Percentiles rank a stretch among this genome's conserved stretches.
These are phyloP conservation scores for Ptychochromis oligacanthus DNA, from an alignment of 2,113 vertebrate genomes.

Conservation along the genomic window DNA sequence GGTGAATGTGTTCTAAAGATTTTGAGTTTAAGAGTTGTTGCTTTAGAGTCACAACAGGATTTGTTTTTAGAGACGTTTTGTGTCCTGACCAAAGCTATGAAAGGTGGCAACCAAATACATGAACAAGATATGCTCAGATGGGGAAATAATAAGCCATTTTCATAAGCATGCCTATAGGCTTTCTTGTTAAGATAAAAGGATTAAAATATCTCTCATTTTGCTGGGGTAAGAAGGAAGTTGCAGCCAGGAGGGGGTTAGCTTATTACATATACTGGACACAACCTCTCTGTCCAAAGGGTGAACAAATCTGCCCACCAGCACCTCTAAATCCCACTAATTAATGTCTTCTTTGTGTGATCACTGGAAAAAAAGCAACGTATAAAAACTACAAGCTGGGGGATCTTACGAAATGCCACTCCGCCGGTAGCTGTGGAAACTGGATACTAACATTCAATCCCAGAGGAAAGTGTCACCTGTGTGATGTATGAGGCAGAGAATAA, in stretches of 20 bases:
- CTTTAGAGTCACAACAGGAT: neutral
- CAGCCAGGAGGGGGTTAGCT: too few species aligned
- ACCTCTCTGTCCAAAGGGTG: too few species aligned
- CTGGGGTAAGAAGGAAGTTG: neutral
- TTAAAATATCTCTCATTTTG: neutral
- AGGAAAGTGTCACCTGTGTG: too few species aligned
- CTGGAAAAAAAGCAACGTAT: too few species aligned
- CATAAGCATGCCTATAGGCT: neutral
- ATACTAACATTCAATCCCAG: rapidly evolving
- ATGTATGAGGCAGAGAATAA: too few species aligned
- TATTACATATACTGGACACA: too few species aligned
- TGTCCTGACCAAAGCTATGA: neutral
- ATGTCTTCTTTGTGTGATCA: too few species aligned
- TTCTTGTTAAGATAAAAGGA: neutral
- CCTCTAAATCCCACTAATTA: too few species aligned
- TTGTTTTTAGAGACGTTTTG: neutral
- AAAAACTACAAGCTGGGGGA: neutral
- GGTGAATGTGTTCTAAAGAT: neutral
- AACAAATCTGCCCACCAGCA: too few species aligned
- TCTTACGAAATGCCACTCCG: neutral
- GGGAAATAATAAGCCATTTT: rapidly evolving
- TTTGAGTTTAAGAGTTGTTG: neutral
- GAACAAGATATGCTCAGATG: neutral
- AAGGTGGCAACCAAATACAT: neutral
- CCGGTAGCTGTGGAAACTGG: rapidly evolving